Base-by-base conservation (phyloP, 1,140 invertebrate genomes). In the Lordiphosa stackelbergi region DNA sequence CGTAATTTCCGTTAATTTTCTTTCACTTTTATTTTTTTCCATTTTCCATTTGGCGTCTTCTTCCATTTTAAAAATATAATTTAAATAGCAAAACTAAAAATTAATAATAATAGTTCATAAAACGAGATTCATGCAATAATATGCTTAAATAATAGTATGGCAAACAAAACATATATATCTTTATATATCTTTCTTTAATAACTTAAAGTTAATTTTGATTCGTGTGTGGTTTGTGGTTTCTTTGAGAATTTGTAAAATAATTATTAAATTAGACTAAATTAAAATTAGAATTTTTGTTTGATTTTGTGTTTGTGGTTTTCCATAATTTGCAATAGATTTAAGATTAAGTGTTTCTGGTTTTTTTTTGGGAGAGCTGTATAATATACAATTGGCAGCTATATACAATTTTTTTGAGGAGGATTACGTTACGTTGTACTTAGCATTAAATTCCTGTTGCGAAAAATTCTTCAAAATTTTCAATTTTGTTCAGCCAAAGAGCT, bases 151-250 rank as follows among this genome's bases (percentile, higher is more conserved):
- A 53, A 60, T 66, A 36, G 47, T 52, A 57, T 53, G 53, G 55
- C 73, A 78, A 81, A 81, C 75, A 81, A 75, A 81, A 81, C 75
- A 63, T 31, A 48, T 45, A 53, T 43, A 43, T 42, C 41, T 51
- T n/a, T 37, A 40, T 66, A 65, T 59, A 41, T 63, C 57, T 48
- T 24, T 62, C 46, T 59, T 53, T 36, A 49, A 66, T 73, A 79
- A 79, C 74, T 79, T 79, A 79, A 79, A 79, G 70, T 79, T 84
- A 72, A 59, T 81, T 72, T 83, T 81, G 68, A 75, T 84, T 77
- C 28, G 74, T 55, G 12, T 69, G 34, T 51, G 69, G 49, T 68
- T 79, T 74, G 42, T 35, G 38, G 11, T 11, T 83, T 81, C 77
- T 81, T 83, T 73, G 46, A 81, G 77, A 81, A 81, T 69, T 69